A percentile compares a stretch with the other conserved stretches of the same genome.
phyloP scores from a whole-genome alignment of 2,113 vertebrate genomes.

The Phalacrocorax aristotelis region DNA sequence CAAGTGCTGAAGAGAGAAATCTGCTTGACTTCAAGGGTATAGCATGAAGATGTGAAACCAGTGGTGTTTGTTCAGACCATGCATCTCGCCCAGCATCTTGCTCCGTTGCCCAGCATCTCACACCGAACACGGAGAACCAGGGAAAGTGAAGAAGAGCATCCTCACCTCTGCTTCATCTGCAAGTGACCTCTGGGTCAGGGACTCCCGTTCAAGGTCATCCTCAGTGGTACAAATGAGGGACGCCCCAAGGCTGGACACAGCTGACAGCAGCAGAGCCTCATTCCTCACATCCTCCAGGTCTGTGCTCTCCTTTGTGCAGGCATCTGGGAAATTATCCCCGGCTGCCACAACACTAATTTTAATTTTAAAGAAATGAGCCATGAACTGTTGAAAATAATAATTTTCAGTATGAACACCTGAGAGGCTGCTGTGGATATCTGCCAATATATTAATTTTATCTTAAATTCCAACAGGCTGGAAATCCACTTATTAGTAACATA shows the following conservation, averaged over 20 bases:
- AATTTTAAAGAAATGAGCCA: slow-evolving; percentile 76
- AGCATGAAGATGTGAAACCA: background rate
- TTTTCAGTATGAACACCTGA: slow-evolving; percentile 67
- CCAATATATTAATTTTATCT: slow-evolving; percentile 61
- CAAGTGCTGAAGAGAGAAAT: background rate
- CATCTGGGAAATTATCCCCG: slow-evolving; percentile 66
- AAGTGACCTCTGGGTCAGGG: background rate
- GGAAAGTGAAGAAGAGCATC: background rate
- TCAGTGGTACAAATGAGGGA: background rate
- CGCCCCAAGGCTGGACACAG: background rate
- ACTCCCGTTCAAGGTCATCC: background rate
- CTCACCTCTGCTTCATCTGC: background rate
- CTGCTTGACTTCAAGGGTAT: background rate
- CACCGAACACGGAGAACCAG: background rate
- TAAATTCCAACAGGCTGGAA: slow-evolving; percentile 35
- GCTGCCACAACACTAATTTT: slow-evolving; percentile 70
- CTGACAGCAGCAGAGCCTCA: slow-evolving; percentile 14
- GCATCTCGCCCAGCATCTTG: background rate
- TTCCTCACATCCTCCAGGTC: slow-evolving; percentile 36
- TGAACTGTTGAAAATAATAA: slow-evolving; percentile 72
- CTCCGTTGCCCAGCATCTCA: background rate
- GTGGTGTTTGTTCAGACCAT: background rate
- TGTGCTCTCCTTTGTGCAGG: slow-evolving; percentile 51
- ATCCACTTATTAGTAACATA: background rate
- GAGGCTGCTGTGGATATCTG: slow-evolving; percentile 57